These are phyloP conservation scores for Herpailurus yagouaroundi DNA, from an alignment of 2,113 vertebrate species.

Conservation along the genomic window DNA sequence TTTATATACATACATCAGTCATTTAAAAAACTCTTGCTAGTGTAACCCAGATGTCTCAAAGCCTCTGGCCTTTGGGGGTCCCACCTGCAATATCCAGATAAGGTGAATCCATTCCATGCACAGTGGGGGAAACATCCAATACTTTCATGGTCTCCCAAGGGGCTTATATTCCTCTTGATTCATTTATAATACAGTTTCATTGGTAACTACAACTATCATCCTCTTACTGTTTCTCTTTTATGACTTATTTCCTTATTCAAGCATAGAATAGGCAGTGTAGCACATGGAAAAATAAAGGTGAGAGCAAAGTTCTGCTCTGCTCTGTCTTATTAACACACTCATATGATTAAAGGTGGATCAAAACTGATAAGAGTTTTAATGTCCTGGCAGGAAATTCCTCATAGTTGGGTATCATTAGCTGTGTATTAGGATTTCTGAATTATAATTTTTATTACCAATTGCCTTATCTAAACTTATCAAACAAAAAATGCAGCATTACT, in stretches of 20 bases:
- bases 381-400: neutral
- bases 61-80: neutral
- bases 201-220: neutral
- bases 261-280: neutral
- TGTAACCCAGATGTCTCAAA: neutral
- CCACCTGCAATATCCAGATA: neutral
- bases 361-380: neutral
- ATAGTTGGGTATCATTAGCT: neutral
- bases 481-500: neutral
- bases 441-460: neutral
- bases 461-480: neutral
- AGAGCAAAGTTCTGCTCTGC: neutral
- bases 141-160: neutral
- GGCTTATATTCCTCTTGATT: neutral
- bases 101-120: neutral
- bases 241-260: neutral
- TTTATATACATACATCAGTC: neutral
- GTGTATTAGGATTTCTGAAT: neutral
- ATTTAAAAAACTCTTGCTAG: neutral
- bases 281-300: neutral
- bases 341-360: neutral
- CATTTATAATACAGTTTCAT: neutral
- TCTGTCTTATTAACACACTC: neutral
- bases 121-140: neutral
- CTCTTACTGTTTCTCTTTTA: neutral